Evolutionary conservation across 2,888 invertebrate species (phyloP).

Genomic region (Pandemis heparana): DNA sequence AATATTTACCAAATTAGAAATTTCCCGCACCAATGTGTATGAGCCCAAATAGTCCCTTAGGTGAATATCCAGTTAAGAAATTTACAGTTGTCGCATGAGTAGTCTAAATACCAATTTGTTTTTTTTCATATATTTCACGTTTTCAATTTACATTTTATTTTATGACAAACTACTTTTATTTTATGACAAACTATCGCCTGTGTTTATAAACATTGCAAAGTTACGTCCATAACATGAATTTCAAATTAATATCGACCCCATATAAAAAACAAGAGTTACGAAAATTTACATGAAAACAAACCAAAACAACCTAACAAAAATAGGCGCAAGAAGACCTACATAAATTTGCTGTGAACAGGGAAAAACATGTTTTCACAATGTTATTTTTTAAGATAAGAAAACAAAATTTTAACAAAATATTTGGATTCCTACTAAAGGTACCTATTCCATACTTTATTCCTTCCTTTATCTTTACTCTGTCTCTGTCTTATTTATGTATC

Average conservation of each 20-base stretch:
- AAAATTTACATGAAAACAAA: conserved; percentile 21
- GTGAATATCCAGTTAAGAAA: too few relatives aligned
- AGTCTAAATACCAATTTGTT: too few relatives aligned
- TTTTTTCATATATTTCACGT: too few relatives aligned
- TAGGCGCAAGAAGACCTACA: conserved; percentile 8
- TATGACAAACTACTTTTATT: too few relatives aligned
- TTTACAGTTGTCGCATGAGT: too few relatives aligned
- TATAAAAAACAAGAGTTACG: conserved; percentile 11
- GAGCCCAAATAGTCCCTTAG: too few relatives aligned
- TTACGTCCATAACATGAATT: conserved; percentile 11
- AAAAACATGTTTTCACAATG: conserved; percentile 20
- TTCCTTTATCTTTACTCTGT: too few relatives aligned
- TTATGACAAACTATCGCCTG: background rate
- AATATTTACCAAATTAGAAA: too few relatives aligned
- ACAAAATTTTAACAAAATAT: background rate
- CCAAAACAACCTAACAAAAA: conserved; percentile 12
- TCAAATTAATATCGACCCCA: conserved; percentile 11
- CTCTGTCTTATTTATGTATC: too few relatives aligned
- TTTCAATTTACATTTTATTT: too few relatives aligned
- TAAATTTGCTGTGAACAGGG: conserved; percentile 10
- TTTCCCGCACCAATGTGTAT: too few relatives aligned
- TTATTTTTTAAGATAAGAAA: conserved; percentile 9
- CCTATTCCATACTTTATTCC: too few relatives aligned
- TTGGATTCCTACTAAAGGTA: background rate
- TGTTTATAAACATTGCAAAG: conserved; percentile 8